Base-by-base conservation (phyloP, 2,797 vertebrate genomes). In the Poecilia velifera region DNA sequence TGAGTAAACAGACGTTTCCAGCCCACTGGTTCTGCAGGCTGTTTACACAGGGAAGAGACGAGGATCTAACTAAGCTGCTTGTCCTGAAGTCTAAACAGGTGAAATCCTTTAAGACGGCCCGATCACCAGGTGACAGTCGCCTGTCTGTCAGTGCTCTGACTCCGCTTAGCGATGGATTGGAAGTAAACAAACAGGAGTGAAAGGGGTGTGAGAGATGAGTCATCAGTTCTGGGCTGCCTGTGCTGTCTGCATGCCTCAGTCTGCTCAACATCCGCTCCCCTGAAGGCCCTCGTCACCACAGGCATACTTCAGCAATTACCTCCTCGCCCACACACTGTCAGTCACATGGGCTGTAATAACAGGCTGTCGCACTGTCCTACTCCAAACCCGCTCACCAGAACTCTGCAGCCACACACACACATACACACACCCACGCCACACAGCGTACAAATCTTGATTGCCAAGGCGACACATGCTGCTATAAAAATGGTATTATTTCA, bases 301-400 rank as follows among this genome's bases (percentile, higher is more conserved):
- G 91, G 88, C 82, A 93, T 89, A 93, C 93, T 94, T 91, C 92
- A 93, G 90, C 91, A 93, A 92, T 94, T 90, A 93, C 94, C 92
- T 90, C 74, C 79, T 87, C 90, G 87, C 95, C 94, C 93, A 94
- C 94, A 89, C 76, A 31, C 89, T 87, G 86, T 93, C 93, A 91
- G 88, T 92, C 92, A 93, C 91, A 84, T 83, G 83, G 81, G 76
- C 80, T 18, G 46, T 92, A 94, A 94, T 92, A 89, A 93, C 94
- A 92, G 92, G 82, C 92, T 92, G 87, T 88, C 81, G 68, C 80
- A 68, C 82, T 83, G 88, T 89, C 88, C 85, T 78, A 78, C 75
- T 87, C 77, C 68, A 83, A 84, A 82, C 77, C 76, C 74, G n/a
- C 72, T 82, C 36, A 18, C 68, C 80, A 66, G 72, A 75, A 73